These are phyloP conservation scores for Dicyrtomina minuta DNA, from an alignment of 2,888 invertebrate genomes.

Conservation along the genomic window DNA sequence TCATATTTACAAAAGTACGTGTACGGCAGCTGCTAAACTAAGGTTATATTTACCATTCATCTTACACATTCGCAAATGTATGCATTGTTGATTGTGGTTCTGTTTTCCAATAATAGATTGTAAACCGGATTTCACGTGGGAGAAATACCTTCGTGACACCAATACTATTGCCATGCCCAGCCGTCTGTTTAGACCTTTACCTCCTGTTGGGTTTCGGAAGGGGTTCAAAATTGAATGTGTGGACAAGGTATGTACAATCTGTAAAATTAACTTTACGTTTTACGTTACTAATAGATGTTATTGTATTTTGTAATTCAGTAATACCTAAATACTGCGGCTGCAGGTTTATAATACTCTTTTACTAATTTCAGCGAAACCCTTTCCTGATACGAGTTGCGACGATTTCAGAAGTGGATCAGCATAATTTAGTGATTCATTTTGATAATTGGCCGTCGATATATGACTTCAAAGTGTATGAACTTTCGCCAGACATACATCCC, in stretches of 20 bases:
- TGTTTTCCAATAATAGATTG: constrained; percentile 33
- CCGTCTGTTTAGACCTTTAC: constrained; percentile 77
- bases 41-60: too few species aligned
- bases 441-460: constrained; percentile 86
- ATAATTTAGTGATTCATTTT: constrained; percentile 73
- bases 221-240: constrained; percentile 88
- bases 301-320: background rate
- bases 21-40: too few species aligned
- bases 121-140: constrained; percentile 72
- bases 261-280: background rate
- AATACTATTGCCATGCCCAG: constrained; percentile 74
- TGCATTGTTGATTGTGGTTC: too few species aligned
- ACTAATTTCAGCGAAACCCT: constrained; percentile 60
- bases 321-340: background rate
- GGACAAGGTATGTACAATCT: constrained; percentile 62
- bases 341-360: background rate
- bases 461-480: constrained; percentile 87
- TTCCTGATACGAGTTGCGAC: constrained; percentile 82
- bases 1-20: too few species aligned
- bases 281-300: background rate
- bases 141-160: constrained; percentile 74
- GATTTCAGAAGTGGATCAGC: constrained; percentile 72
- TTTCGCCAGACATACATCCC: constrained; percentile 86
- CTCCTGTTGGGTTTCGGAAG: constrained; percentile 74
- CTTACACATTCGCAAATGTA: too few species aligned